phyloP scores from a whole-genome alignment of 2,797 vertebrate species.

The Zonotrichia albicollis region DNA sequence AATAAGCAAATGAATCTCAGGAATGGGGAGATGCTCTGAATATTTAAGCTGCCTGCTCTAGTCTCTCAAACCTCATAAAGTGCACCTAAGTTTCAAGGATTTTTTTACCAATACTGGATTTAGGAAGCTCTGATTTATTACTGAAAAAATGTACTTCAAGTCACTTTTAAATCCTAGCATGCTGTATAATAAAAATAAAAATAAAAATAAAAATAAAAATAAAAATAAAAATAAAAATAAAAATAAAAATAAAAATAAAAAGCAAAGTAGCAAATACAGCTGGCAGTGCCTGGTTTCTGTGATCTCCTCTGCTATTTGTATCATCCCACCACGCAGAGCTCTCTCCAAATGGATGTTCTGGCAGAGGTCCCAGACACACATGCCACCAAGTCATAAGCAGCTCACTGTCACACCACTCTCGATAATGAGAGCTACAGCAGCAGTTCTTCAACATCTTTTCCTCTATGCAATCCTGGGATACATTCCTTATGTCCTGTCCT shows the following conservation, averaged over 20 bases:
- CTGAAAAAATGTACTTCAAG: not conserved
- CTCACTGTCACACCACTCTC: not conserved
- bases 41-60: not conserved
- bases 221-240: constrained; percentile 24
- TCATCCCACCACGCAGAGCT: not conserved
- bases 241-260: constrained; percentile 35
- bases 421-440: not conserved
- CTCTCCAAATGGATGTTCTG: constrained; percentile 37
- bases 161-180: not conserved
- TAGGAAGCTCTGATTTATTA: constrained; percentile 1
- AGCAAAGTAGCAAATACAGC: not conserved
- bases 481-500: not conserved
- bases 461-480: not conserved
- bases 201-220: constrained; percentile 19
- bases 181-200: not conserved
- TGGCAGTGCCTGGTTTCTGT: not conserved
- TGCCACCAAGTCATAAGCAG: not conserved
- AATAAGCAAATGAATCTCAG: not conserved
- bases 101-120: not conserved
- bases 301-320: constrained; percentile 3
- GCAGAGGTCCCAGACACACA: not conserved
- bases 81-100: not conserved
- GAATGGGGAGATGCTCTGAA: not conserved
- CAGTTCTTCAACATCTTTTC: not conserved
- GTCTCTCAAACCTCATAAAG: not conserved